phyloP scores from a whole-genome alignment of 2,888 invertebrate species.

The Chaetogeoica ovagalla region DNA sequence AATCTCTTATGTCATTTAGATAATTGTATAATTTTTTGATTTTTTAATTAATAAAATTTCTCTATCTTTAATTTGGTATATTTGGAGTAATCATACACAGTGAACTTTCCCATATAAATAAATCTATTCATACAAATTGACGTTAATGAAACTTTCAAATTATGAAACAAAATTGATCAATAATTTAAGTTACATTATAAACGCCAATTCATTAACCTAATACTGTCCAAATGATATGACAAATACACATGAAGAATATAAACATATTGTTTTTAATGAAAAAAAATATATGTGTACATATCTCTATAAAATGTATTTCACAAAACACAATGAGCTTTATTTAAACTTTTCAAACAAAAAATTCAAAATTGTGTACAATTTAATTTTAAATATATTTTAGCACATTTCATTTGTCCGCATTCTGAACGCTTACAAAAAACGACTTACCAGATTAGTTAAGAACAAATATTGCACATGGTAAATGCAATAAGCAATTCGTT shows the following conservation, averaged over 20 bases:
- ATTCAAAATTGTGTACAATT: conserved; percentile 1
- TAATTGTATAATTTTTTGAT: neutral
- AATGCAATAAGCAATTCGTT: conserved; percentile 28
- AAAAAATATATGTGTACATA: conserved; percentile 17
- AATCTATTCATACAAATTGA: neutral
- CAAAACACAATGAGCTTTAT: conserved; percentile 35
- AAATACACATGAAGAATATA: neutral
- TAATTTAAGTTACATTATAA: neutral
- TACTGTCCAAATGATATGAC: neutral
- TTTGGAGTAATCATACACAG: neutral
- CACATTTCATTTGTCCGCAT: conserved; percentile 10
- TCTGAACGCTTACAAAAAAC: conserved; percentile 2
- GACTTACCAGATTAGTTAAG: neutral
- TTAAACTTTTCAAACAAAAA: conserved; percentile 25
- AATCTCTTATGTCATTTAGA: neutral
- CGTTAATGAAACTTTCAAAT: conserved; percentile 5
- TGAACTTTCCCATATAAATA: neutral
- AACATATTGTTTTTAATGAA: neutral
- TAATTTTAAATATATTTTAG: conserved; percentile 31
- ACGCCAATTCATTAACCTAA: neutral
- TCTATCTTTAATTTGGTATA: conserved; percentile 25
- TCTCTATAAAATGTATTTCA: conserved; percentile 14
- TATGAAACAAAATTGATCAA: conserved; percentile 13
- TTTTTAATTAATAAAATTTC: neutral
- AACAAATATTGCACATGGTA: conserved; percentile 27